These are phyloP conservation scores for Acromyrmex echinatior DNA, from an alignment of 1,140 invertebrate genomes.

Conservation along the genomic window DNA sequence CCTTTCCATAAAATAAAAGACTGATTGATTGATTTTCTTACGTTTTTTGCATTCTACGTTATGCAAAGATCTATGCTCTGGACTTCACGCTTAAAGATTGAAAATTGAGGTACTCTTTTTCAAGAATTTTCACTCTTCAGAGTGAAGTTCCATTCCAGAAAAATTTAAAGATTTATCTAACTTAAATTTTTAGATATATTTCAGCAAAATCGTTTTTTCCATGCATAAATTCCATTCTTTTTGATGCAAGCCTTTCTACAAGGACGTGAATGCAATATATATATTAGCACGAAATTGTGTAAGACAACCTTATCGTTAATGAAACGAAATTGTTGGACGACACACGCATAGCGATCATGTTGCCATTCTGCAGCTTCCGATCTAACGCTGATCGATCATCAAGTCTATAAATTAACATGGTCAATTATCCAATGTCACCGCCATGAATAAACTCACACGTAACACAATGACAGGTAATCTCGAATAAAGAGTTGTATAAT, in stretches of 20 bases:
- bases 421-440: constrained; percentile 64
- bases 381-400: neutral
- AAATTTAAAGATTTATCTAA: no score
- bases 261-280: neutral
- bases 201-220: neutral
- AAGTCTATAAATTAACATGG: constrained; percentile 27
- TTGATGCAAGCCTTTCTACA: neutral
- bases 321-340: neutral
- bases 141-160: no score
- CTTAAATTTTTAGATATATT: neutral
- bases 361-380: neutral
- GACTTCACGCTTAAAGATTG: no score
- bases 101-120: no score
- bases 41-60: no score
- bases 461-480: constrained; percentile 47
- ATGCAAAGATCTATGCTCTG: no score
- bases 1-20: no score
- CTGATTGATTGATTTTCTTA: no score
- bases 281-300: neutral
- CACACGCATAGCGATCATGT: neutral
- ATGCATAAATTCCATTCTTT: neutral
- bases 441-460: constrained; percentile 66
- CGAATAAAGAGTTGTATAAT: constrained; percentile 30
- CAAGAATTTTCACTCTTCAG: no score
- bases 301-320: neutral